Evolutionary conservation across 1,140 invertebrate genomes (phyloP), one percentile per base, ranked within the genome.

Genomic region (Papilio polyxenes): DNA sequence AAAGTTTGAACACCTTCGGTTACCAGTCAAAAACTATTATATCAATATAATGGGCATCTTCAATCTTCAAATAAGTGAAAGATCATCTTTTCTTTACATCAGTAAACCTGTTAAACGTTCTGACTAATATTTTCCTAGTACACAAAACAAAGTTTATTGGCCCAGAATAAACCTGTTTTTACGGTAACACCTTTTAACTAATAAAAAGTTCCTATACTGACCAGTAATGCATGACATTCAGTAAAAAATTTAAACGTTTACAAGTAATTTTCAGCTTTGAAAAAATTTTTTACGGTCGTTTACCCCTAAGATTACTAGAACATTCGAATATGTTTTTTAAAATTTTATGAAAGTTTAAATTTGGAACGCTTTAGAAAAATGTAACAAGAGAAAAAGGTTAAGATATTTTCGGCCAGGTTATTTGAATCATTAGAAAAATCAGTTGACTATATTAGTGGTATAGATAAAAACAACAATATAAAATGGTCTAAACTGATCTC

Each of bases 401-500:
- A 20, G n/a, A 59, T 72, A 17, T 17, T 6, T 37, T 17, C 23
- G 6, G 31, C 31, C 31, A 37, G 11, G 31, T 31, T 69, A 5
- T 69, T 6, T 72, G 20, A 1, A 1, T 9, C 62, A 2, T 59
- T 59, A 59, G n/a, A 59, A 59, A 59, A 53, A 53, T 15, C 13
- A 53, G 4, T 53, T 53, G 51, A 53, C 15, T 53, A 53, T 53
- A 53, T 53, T 53, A 53, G 13, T 53, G 15, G 51, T 6, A 7
- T 53, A 53, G 15, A 53, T 17, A 53, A 59, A 59, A 56, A 69
- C 0, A 37, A 37, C 65, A 37, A 72, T 72, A 17, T 72, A 72
- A 37, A 72, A 11, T 72, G 11, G 65, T 72, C 31, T 72, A 72
- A 72, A 72, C 15, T 72, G 65, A 72, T 72, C 65, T 72, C 11